Evolutionary conservation across 2,888 invertebrate genomes (phyloP), one percentile per base, ranked within the genome.

Genomic region (Plemyria rubiginata): DNA sequence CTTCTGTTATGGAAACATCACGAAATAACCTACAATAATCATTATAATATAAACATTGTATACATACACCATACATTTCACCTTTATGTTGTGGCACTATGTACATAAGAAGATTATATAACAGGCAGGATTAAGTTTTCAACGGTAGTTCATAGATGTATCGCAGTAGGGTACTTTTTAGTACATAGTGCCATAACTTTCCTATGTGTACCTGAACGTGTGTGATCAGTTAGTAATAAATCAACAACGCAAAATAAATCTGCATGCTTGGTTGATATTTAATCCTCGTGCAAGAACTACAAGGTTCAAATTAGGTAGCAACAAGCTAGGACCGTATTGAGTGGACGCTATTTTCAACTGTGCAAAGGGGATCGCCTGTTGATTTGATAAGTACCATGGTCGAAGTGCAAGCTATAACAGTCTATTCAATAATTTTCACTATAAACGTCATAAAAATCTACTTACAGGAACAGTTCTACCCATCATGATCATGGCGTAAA

Each of bases 11-110:
- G 82, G 83, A 85, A 84, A 89, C 90, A 88, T 87, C 90, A 89
- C 90, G 84, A 90, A 87, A 89, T 89, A 92, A 88, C 88, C 90
- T 92, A 92, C 81, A 77, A 89, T 90, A 90, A 84, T 88, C 88
- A 88, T 88, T 89, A 90, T 89, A 90, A n/a, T 89, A 90, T 90
- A 91, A 87, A 90, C 86, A 65, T 66, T 87, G 86, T 88, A 89
- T 89, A 90, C 88, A 86, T 87, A 87, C 90, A 87, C 84, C 88
- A 84, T 86, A 82, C 88, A 85, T 84, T 83, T 80, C 85, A 82
- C 84, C 71, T 66, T 76, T 76, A 59, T 11, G 16, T 43, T 56
- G 66, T 54, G 51, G 36, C 54, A 63, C 57, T 63, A 60, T 64
- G 50, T 59, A 32, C 12, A 16, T 38, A 29, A 22, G 13, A 29